phyloP scores from a whole-genome alignment of 2,113 vertebrate species.

The Poecile atricapillus region DNA sequence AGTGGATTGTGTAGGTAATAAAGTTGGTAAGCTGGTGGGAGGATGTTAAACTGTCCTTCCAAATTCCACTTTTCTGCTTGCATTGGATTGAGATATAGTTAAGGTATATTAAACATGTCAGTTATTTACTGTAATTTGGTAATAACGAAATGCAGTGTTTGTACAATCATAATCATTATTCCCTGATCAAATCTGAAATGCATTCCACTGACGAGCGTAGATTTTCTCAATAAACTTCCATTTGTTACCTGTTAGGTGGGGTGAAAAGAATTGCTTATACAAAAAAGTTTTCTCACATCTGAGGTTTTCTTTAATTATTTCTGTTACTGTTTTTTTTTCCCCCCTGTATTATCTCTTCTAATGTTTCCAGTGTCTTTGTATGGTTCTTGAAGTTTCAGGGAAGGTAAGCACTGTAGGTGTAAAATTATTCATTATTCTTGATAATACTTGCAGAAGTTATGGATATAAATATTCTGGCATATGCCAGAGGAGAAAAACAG shows the following conservation, averaged over 20 bases:
- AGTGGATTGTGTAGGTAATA: neutral
- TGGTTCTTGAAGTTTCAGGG: neutral
- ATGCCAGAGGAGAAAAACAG: neutral
- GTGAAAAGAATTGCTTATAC: neutral
- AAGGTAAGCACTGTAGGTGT: neutral
- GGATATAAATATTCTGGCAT: neutral
- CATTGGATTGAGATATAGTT: neutral
- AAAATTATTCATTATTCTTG: conserved; percentile 16
- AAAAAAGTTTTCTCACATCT: neutral
- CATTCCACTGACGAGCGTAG: neutral
- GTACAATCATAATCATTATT: neutral
- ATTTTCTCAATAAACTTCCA: neutral
- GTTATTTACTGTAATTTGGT: neutral
- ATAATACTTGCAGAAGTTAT: neutral
- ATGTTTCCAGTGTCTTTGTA: neutral
- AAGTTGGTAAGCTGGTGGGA: neutral
- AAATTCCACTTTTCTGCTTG: neutral
- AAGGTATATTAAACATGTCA: neutral
- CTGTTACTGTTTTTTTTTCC: neutral
- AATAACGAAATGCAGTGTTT: neutral
- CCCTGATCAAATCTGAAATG: neutral
- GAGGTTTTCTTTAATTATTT: conserved; percentile 21
- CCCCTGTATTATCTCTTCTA: neutral
- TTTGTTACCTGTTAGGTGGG: neutral
- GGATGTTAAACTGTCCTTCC: neutral